These are phyloP conservation scores for Dryocosmus kuriphilus DNA, from an alignment of 2,888 invertebrate species.

Conservation along the genomic window DNA sequence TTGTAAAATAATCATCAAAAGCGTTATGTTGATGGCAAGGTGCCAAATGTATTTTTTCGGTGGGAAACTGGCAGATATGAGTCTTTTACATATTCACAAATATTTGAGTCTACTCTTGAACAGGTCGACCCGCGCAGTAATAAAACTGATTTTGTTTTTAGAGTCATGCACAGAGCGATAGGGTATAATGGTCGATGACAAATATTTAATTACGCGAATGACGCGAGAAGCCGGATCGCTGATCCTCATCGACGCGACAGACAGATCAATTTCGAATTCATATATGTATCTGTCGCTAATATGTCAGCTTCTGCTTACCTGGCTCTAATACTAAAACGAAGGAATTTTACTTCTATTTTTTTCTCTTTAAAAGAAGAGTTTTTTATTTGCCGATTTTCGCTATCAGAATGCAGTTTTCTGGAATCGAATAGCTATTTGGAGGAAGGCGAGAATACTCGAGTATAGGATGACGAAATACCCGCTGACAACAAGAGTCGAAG, in stretches of 20 bases:
- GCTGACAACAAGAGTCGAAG: constrained; percentile 60
- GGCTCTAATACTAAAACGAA: too few relatives aligned
- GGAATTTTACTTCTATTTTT: too few relatives aligned
- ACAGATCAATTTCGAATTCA: too few relatives aligned
- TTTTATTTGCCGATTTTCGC: background rate
- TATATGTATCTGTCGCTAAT: too few relatives aligned
- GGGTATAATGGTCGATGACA: constrained; percentile 54
- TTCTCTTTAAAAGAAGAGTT: constrained; percentile 44
- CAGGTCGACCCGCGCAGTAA: background rate
- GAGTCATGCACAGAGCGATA: constrained; percentile 21
- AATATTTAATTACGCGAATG: constrained; percentile 68
- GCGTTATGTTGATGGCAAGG: background rate
- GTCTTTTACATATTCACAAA: background rate
- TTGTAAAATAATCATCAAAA: background rate
- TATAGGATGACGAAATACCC: constrained; percentile 58
- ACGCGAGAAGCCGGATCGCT: constrained; percentile 55
- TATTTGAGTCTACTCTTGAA: background rate
- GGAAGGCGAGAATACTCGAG: constrained; percentile 15
- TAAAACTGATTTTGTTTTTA: background rate
- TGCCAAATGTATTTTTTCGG: background rate
- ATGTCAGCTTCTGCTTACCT: too few relatives aligned
- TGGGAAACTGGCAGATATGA: background rate
- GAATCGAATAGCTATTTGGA: background rate
- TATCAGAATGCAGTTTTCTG: background rate
- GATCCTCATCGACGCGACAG: constrained; percentile 49